Conservation (phyloP, 1,140 invertebrate species). For the Ceratosolen solmsi region DNA sequence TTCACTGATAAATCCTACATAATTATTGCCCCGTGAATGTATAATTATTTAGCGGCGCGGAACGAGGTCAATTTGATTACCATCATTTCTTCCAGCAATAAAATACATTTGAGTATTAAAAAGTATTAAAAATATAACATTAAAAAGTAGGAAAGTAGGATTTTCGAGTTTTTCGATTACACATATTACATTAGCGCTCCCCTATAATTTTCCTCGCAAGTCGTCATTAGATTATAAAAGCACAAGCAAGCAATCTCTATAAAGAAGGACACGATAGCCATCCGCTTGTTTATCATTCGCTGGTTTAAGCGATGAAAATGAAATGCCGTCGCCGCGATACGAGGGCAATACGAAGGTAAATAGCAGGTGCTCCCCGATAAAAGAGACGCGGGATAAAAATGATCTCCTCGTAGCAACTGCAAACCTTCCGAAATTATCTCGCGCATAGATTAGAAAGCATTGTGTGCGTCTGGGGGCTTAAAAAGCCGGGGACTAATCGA, state of each 20-base stretch:
- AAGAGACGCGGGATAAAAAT: background rate
- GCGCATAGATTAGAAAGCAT: slow-evolving; percentile 38
- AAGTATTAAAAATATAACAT: too few relatives aligned
- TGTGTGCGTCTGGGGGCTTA: background rate
- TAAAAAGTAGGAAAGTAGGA: background rate
- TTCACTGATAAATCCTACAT: background rate
- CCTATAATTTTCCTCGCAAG: background rate
- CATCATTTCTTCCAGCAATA: slow-evolving; percentile 5
- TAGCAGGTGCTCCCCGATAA: background rate
- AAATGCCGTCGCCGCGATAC: background rate
- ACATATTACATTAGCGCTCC: background rate
- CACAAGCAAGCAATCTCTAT: background rate
- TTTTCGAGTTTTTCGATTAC: background rate
- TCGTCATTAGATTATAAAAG: background rate
- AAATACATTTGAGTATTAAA: too few relatives aligned
- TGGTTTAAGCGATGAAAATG: background rate
- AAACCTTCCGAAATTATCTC: background rate
- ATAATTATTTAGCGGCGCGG: background rate
- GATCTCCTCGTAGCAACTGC: background rate
- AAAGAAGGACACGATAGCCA: background rate
- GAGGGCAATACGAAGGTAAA: background rate
- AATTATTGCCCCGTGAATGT: background rate
- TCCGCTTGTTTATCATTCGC: background rate
- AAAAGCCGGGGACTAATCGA: background rate
- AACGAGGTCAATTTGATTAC: slow-evolving; percentile 1